phyloP scores from a whole-genome alignment of 2,113 vertebrate genomes.

The Zeus faber region DNA sequence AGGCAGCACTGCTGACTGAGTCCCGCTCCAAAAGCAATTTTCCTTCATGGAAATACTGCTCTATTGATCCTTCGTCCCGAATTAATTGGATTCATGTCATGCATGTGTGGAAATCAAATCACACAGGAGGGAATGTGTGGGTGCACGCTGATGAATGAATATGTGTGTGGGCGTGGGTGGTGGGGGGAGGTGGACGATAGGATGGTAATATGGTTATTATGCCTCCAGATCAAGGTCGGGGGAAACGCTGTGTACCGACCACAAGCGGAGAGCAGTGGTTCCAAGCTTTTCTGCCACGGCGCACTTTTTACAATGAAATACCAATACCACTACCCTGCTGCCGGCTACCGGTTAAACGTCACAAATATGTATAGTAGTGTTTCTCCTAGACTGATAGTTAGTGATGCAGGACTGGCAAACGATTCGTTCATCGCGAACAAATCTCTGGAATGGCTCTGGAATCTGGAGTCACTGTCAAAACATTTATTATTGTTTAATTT shows the following conservation, averaged over 20 bases:
- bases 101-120: constrained; percentile 59
- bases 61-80: constrained; percentile 66
- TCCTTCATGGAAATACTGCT: constrained; percentile 61
- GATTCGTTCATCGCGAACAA: too few species aligned
- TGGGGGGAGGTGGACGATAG: constrained; percentile 10
- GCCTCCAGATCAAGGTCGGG: constrained; percentile 51
- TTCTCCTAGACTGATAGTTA: too few species aligned
- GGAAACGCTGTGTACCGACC: constrained; percentile 14
- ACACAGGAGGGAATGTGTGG: constrained; percentile 1
- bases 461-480: too few species aligned
- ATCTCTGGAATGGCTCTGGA: too few species aligned
- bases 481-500: too few species aligned
- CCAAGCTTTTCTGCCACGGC: constrained; percentile 34
- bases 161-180: constrained; percentile 5
- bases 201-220: constrained; percentile 32
- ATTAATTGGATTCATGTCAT: constrained; percentile 68
- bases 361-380: too few species aligned
- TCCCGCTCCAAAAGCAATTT: constrained; percentile 65
- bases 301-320: constrained; percentile 45
- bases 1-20: constrained; percentile 61
- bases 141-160: not conserved
- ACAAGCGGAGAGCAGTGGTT: constrained; percentile 17
- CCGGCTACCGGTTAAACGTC: too few species aligned
- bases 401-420: too few species aligned
- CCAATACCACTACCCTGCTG: too few species aligned